Conservation (phyloP, 2,113 vertebrate genomes). For the Aegypius monachus region DNA sequence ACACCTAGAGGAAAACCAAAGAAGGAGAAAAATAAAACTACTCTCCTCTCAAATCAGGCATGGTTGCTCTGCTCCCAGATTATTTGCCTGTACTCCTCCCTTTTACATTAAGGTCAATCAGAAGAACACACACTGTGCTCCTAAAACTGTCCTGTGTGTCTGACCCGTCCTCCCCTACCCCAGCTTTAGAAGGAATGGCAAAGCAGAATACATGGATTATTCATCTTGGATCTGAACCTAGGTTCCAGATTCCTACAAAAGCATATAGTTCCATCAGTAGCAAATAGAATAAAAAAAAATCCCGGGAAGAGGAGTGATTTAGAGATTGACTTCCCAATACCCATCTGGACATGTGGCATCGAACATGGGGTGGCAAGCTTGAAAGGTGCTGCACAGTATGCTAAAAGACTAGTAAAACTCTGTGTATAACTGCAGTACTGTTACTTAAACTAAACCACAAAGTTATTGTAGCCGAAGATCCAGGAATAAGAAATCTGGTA, state of each 20-base stretch:
- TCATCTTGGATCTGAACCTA: not conserved
- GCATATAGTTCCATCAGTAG: too few species aligned
- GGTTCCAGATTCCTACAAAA: not conserved
- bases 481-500: not conserved
- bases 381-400: not conserved
- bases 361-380: not conserved
- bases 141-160: not conserved
- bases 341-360: not conserved
- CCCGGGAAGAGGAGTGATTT: not conserved
- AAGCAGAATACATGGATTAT: not conserved
- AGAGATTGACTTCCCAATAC: not conserved
- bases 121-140: not conserved
- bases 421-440: not conserved
- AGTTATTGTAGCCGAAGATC: not conserved
- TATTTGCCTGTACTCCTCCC: not conserved
- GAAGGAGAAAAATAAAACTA: not conserved
- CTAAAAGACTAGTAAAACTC: not conserved
- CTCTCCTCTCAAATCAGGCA: not conserved
- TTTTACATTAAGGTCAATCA: not conserved
- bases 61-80: not conserved
- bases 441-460: not conserved
- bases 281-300: not conserved
- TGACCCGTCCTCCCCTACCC: fast-evolving
- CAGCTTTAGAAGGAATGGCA: not conserved
- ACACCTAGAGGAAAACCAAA: not conserved